These are phyloP conservation scores for Catostylus mosaicus DNA, from an alignment of 30 jellyfish, hydroid and myxozoan species.

Conservation along the genomic window DNA sequence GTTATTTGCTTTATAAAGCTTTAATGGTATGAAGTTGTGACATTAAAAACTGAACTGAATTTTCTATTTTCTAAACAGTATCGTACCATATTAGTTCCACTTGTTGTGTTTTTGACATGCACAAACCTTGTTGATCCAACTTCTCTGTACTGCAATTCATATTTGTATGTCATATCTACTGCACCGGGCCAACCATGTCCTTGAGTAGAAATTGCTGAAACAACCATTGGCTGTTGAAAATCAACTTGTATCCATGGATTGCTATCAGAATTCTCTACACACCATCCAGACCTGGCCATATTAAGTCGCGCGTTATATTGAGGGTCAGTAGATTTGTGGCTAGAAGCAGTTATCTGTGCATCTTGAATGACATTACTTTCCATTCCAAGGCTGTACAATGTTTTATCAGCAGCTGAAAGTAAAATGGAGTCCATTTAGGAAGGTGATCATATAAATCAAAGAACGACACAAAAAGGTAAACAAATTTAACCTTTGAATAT, in stretches of 20 bases:
- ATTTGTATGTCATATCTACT: slow-evolving; percentile 3
- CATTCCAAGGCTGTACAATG: slow-evolving; percentile 39
- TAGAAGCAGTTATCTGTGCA: slow-evolving; percentile 10
- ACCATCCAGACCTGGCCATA: slow-evolving; percentile 34
- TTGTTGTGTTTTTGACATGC: too few relatives aligned
- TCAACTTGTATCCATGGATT: slow-evolving; percentile 45
- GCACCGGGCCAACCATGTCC: slow-evolving; percentile 42
- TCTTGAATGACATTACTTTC: slow-evolving; percentile 40
- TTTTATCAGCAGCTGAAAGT: slow-evolving; percentile 23
- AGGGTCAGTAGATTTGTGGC: not conserved
- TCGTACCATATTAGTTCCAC: too few relatives aligned
- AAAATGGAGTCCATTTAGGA: too few relatives aligned
- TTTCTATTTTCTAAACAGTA: too few relatives aligned
- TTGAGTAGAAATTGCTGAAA: slow-evolving; percentile 50
- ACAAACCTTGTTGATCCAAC: slow-evolving; percentile 3
- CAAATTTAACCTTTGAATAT: not conserved
- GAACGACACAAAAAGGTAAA: too few relatives aligned
- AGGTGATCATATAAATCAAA: too few relatives aligned
- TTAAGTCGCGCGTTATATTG: slow-evolving; percentile 13
- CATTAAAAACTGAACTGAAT: too few relatives aligned
- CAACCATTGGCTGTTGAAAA: slow-evolving; percentile 28
- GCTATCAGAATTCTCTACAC: slow-evolving; percentile 17
- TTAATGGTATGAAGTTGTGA: too few relatives aligned
- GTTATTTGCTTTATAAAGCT: too few relatives aligned
- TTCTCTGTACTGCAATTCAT: slow-evolving; percentile 13